Base-by-base conservation (phyloP, 2,888 invertebrate species). In the Seira ritae region DNA sequence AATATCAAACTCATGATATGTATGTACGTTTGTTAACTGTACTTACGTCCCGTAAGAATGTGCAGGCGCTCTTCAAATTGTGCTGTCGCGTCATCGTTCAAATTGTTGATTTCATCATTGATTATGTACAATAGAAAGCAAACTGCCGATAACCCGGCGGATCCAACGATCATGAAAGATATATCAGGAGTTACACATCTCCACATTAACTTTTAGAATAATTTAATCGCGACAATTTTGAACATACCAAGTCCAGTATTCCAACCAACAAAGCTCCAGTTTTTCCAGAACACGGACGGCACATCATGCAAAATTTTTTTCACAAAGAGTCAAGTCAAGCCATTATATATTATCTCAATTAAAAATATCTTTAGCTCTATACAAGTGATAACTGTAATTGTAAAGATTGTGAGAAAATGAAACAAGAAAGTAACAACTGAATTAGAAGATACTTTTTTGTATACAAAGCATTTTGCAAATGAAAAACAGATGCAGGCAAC, bases 11-110 rank as follows among this genome's bases (percentile, higher is more conserved):
- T 65, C 10, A 17, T 65, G 15, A 10, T 12, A 8, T 66, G n/a
- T n/a, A n/a, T n/a, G n/a, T n/a, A n/a, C 31, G 3, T 31, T 31
- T 31, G 2, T 31, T 31, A 31, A 31, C 2, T n/a, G n/a, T n/a
- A 8, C 71, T 66, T 71, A 78, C 78, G 71, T 78, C 78, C 78
- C 12, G 62, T 71, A 17, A 78, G 31, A 50, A 78, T 50, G 6
- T 78, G 78, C 8, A 78, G 15, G 0, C 78, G 62, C 19, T 78
- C 78, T 15, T 69, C n/a, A 10, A 23, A 50, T 24, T 42, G 22
- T 4, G 50, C 10, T 22, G 70, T 12, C 20, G 55, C 24, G 31
- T 77, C 70, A 20, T 73, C 73, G n/a, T 71, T 62, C 1, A 71
- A 4, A 3, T 65, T 66, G 19, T 6, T 50, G 23, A 78, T 78